Conservation (phyloP, 2,113 vertebrate genomes). For the Engraulis encrasicolus region DNA sequence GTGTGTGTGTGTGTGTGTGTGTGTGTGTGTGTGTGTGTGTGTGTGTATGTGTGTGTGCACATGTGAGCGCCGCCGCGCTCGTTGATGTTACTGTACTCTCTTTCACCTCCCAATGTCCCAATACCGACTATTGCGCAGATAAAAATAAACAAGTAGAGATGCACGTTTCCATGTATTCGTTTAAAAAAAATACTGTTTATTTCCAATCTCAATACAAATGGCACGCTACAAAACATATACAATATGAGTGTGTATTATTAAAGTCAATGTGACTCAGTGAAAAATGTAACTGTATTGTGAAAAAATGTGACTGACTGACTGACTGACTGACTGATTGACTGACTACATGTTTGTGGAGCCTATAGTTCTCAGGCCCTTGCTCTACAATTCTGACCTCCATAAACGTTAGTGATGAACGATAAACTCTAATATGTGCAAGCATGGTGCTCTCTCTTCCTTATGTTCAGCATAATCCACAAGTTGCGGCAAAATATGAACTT, state of each 20-base stretch:
- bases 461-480: too few relatives aligned
- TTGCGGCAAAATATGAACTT: too few relatives aligned
- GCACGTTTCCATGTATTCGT: not conserved
- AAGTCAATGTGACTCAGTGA: conserved; percentile 63
- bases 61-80: too few relatives aligned
- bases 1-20: too few relatives aligned
- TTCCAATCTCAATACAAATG: conserved; percentile 4
- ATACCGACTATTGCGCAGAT: too few relatives aligned
- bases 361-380: not conserved
- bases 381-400: not conserved
- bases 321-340: too few relatives aligned
- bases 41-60: not conserved
- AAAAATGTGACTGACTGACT: too few relatives aligned
- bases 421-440: not conserved
- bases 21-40: not conserved
- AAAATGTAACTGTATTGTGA: too few relatives aligned
- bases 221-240: not conserved
- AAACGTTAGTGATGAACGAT: not conserved
- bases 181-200: not conserved
- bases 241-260: not conserved
- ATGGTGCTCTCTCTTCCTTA: too few relatives aligned
- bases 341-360: not conserved
- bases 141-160: not conserved
- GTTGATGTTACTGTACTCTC: too few relatives aligned
- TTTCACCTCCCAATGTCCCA: too few relatives aligned